Conservation (phyloP, 2,888 invertebrate genomes). For the Cheilosia variabilis region DNA sequence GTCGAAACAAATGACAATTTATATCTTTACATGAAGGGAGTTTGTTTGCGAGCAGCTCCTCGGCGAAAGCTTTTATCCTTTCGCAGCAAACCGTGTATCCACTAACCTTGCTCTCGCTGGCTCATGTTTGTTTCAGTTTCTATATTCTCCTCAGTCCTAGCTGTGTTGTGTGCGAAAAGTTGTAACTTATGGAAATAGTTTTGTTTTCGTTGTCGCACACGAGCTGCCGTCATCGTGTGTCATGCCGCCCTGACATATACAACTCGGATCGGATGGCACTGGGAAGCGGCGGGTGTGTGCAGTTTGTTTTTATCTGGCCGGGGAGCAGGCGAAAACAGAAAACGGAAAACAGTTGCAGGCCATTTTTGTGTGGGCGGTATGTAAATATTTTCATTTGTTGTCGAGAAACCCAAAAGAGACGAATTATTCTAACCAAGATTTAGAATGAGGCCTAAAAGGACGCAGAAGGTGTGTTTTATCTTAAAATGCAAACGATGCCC, state of each 20-base stretch:
- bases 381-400: slow-evolving; percentile 63
- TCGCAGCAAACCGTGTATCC: slow-evolving; percentile 52
- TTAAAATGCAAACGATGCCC: slow-evolving; percentile 9
- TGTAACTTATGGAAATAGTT: slow-evolving; percentile 69
- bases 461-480: background rate
- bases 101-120: slow-evolving; percentile 66
- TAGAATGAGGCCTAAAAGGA: slow-evolving; percentile 13
- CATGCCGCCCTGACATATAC: slow-evolving; percentile 9
- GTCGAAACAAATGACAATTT: slow-evolving; percentile 2
- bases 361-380: slow-evolving; percentile 38
- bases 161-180: slow-evolving; percentile 18
- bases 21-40: background rate
- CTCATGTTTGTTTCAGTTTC: background rate
- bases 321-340: background rate
- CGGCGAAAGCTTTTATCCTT: slow-evolving; percentile 60
- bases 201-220: slow-evolving; percentile 30
- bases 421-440: slow-evolving; percentile 8
- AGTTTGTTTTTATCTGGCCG: slow-evolving; percentile 28
- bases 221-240: background rate
- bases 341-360: slow-evolving; percentile 53
- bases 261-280: background rate
- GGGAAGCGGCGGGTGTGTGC: slow-evolving; percentile 3
- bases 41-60: slow-evolving; percentile 38
- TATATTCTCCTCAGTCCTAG: background rate
- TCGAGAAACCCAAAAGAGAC: slow-evolving; percentile 1